A percentile compares a stretch with the other conserved stretches of the same genome.
These are phyloP conservation scores for Danio kyathit DNA, from an alignment of 2,797 vertebrate species.

Conservation along the genomic window DNA sequence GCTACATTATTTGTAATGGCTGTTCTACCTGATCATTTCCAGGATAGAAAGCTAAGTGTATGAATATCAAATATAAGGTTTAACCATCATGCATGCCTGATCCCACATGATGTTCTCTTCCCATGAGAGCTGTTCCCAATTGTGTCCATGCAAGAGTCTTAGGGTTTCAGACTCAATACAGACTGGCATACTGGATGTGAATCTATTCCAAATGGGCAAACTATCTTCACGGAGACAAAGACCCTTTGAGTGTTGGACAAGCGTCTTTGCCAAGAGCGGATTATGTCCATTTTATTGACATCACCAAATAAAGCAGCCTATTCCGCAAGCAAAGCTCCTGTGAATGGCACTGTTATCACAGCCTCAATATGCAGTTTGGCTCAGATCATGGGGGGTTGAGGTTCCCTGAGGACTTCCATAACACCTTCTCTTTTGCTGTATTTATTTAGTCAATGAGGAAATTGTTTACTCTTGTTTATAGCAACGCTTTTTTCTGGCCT, in stretches of 20 bases:
- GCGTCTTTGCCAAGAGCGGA: constrained; percentile 63
- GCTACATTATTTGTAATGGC: too few species aligned
- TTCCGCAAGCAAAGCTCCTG: constrained; percentile 61
- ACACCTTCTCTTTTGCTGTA: constrained; percentile 12
- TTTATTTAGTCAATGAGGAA: constrained; percentile 34
- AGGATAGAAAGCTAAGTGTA: neutral
- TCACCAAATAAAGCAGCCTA: constrained; percentile 60
- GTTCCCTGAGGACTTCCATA: constrained; percentile 18
- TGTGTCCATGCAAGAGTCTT: neutral
- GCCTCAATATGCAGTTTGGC: constrained; percentile 40
- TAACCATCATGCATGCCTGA: neutral
- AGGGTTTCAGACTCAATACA: constrained; percentile 49
- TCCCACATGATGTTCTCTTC: neutral
- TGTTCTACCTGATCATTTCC: neutral
- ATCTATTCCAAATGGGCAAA: constrained; percentile 71
- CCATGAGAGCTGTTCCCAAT: constrained; percentile 11
- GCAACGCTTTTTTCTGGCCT: constrained; percentile 20
- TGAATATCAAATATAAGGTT: neutral
- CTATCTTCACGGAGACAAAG: constrained; percentile 66
- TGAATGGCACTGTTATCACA: constrained; percentile 60
- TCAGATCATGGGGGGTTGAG: constrained; percentile 23
- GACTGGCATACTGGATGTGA: constrained; percentile 61
- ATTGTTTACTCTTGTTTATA: constrained; percentile 41
- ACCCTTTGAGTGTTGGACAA: constrained; percentile 60
- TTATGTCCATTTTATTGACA: constrained; percentile 70